Base-by-base conservation (phyloP, 2,888 invertebrate genomes). In the Shargacucullia verbasci region DNA sequence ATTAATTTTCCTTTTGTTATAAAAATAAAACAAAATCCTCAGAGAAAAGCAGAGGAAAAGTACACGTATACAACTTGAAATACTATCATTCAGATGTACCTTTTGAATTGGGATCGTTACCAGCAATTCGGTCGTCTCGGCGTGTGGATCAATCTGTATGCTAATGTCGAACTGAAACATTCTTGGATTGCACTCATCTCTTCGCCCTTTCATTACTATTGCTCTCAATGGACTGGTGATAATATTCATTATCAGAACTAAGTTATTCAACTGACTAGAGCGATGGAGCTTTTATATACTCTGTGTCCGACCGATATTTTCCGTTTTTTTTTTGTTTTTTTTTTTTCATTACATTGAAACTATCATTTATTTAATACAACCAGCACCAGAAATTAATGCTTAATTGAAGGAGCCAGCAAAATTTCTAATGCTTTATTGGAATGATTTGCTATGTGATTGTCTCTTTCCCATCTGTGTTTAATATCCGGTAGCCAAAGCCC, bases 121-220 rank as follows among this genome's bases (percentile, higher is more conserved):
- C 73, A 83, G 76, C 74, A 79, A 83, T 83, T 81, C 80, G 76
- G 81, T 83, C 78, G 82, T 70, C 79, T 78, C 73, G 41, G 33
- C 74, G 73, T 74, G 78, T 78, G 79, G 75, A 83, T 86, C 89
- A 91, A 91, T 91, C 85, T 91, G 88, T 90, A 92, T 91, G 92
- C 81, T 86, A 91, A 92, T 91, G 85, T 81, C 80, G 70, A 70
- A 56, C 59, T 66, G 58, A 40, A 67, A 72, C 68, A 80, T 80
- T 74, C 79, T 76, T 69, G 70, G 64, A 63, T 75, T 77, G 76
- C 76, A 81, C 73, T 79, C 65, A 66, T 72, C 77, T 78, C 73
- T 73, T 72, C 37, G 39, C 64, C 59, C 64, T 72, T 60, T 81
- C 78, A 79, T 82, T 81, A 79, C 73, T 64, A 54, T 60, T 58